These are phyloP conservation scores for Craseonycteris thonglongyai DNA, from an alignment of 2,113 vertebrate species.

Conservation along the genomic window DNA sequence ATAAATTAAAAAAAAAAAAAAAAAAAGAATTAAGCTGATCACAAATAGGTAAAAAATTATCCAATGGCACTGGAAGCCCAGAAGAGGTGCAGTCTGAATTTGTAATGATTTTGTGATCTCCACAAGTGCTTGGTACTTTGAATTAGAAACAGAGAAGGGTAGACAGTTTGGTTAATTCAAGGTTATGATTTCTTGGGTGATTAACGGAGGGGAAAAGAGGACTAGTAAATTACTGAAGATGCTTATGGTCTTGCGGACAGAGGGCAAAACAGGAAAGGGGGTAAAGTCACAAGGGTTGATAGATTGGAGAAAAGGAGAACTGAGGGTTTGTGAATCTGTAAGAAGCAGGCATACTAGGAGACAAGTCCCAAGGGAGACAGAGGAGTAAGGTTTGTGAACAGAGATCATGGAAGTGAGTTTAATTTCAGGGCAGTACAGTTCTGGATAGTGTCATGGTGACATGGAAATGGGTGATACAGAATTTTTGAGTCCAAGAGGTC, in stretches of 20 bases:
- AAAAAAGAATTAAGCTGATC: not conserved
- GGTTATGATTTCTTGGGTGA: not conserved
- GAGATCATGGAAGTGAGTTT: not conserved
- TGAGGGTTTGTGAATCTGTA: not conserved
- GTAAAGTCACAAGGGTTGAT: not conserved
- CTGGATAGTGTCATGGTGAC: not conserved
- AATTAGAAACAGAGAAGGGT: not conserved
- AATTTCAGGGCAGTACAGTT: not conserved
- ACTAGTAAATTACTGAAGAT: not conserved
- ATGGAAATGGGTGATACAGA: not conserved
- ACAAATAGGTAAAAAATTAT: not conserved
- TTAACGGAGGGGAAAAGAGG: not conserved
- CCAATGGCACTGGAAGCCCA: not conserved
- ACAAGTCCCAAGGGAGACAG: not conserved
- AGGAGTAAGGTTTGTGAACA: not conserved
- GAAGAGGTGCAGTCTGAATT: not conserved
- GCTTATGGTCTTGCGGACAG: not conserved
- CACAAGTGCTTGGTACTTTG: not conserved
- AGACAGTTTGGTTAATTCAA: not conserved
- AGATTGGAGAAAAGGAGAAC: not conserved
- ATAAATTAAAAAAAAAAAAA: no score
- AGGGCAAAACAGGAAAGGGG: not conserved
- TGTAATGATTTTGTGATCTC: not conserved
- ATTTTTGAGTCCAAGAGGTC: not conserved
- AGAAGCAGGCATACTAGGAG: not conserved